These are phyloP conservation scores for Prenolepis imparis DNA, from an alignment of 2,888 invertebrate genomes.

Conservation along the genomic window DNA sequence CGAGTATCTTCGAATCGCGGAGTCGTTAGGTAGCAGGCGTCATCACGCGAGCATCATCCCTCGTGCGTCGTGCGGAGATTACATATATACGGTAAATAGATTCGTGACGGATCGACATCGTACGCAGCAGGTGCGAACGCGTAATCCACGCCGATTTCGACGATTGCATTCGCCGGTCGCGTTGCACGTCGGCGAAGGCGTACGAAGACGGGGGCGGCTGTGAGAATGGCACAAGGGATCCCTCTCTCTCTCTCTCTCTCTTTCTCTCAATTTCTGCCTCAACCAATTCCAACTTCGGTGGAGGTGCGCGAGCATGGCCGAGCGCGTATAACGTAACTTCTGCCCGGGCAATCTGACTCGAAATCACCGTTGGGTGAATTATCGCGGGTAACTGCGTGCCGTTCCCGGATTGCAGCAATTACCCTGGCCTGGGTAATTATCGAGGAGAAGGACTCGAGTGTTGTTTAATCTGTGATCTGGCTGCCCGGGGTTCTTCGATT, in stretches of 20 bases:
- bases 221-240: constrained; percentile 68
- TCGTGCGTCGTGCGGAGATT: constrained; percentile 14
- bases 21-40: constrained; percentile 14
- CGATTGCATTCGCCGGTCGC: constrained; percentile 65
- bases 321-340: constrained; percentile 81
- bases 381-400: constrained; percentile 83
- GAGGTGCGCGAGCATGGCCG: constrained; percentile 62
- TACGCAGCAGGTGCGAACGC: constrained; percentile 73
- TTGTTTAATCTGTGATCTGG: constrained; percentile 85
- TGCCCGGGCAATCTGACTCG: constrained; percentile 84
- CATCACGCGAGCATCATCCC: constrained; percentile 52
- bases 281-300: constrained; percentile 85
- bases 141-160: constrained; percentile 73
- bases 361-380: constrained; percentile 85
- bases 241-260: constrained; percentile 67
- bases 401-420: constrained; percentile 85
- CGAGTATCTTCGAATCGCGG: constrained; percentile 28
- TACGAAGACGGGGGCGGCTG: constrained; percentile 39
- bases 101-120: constrained; percentile 70
- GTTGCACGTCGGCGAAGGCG: constrained; percentile 22
- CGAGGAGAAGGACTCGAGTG: constrained; percentile 84
- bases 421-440: constrained; percentile 84
- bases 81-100: background rate
- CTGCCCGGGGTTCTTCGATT: constrained; percentile 81
- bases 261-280: constrained; percentile 74